Base-by-base conservation (phyloP, 2,797 vertebrate genomes). In the Borostomias antarcticus region DNA sequence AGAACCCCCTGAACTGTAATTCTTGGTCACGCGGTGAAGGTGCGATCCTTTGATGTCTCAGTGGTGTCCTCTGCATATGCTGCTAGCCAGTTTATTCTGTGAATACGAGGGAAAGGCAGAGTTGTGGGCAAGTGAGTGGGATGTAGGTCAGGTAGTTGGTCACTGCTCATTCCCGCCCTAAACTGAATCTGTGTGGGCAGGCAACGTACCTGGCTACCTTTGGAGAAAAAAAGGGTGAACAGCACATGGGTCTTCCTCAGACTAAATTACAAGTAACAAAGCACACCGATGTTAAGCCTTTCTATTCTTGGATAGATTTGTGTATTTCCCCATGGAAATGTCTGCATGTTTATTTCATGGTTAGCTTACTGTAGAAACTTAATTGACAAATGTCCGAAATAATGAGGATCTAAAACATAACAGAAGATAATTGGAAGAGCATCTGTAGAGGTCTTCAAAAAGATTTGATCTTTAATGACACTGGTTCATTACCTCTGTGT, bases 91-190 rank as follows among this genome's bases (percentile, higher is more conserved):
- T 13, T 45, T n/a, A 1, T 10, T 25, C 37, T 47, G 58, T 17
- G 58, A 40, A 15, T n/a, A n/a, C n/a, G n/a, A n/a, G n/a, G n/a
- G 58, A 25, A 35, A 43, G 57, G 23, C 7, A 40, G 33, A 40
- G 37, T 26, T 17, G 10, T 28, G 13, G 33, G 21, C 35, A 15
- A 35, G 57, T 25, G 5, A 40, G 4, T 25, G n/a, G n/a, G 59
- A 30, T 64, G 25, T 70, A 72, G 66, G 26, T 78, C 47, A 58
- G 32, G 2, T 30, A 70, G 76, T 83, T 85, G 77, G 78, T 79
- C 63, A 65, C 58, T 62, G 68, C 9, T 47, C 48, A 58, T 58
- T 62, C 62, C n/a, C n/a, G n/a, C n/a, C n/a, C n/a, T n/a, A n/a
- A n/a, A n/a, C n/a, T n/a, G n/a, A n/a, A n/a, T 74, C 30, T 25